Evolutionary conservation across 1,140 invertebrate genomes (phyloP).

Genomic region (Augochlora pura): DNA sequence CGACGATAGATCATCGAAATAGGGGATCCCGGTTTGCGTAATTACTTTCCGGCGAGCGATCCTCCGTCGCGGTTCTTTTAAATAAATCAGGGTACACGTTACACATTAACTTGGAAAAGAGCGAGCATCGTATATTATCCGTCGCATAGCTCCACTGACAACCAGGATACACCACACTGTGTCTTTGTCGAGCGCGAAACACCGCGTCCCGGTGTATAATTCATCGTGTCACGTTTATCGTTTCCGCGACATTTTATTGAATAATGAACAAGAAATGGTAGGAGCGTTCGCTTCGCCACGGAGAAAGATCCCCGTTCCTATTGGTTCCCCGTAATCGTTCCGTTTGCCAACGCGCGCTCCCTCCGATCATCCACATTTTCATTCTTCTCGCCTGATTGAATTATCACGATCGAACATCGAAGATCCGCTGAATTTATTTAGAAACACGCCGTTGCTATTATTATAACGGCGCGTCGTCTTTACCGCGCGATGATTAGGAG

Average conservation of each 20-base stretch:
- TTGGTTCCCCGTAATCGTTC: not conserved
- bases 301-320: not conserved
- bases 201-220: constrained; percentile 15
- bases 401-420: too few relatives aligned
- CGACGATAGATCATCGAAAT: constrained; percentile 1
- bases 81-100: constrained; percentile 41
- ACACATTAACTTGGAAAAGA: constrained; percentile 33
- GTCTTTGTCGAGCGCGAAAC: constrained; percentile 41
- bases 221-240: constrained; percentile 40
- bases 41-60: constrained; percentile 20
- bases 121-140: constrained; percentile 30
- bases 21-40: constrained; percentile 16
- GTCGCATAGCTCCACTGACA: constrained; percentile 26
- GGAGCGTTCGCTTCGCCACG: not conserved
- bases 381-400: too few relatives aligned
- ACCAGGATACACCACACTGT: constrained; percentile 35
- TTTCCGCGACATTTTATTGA: constrained; percentile 46
- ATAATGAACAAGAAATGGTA: constrained; percentile 21
- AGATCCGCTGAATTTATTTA: too few relatives aligned
- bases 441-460: too few relatives aligned
- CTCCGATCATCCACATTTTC: too few relatives aligned
- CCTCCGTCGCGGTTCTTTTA: constrained; percentile 7
- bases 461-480: too few relatives aligned
- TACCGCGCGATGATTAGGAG: too few relatives aligned
- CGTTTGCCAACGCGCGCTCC: not conserved